A percentile compares a stretch with the other conserved stretches of the same genome.
Conservation (phyloP, 2,888 invertebrate genomes). For the Epistrophe eligans region DNA sequence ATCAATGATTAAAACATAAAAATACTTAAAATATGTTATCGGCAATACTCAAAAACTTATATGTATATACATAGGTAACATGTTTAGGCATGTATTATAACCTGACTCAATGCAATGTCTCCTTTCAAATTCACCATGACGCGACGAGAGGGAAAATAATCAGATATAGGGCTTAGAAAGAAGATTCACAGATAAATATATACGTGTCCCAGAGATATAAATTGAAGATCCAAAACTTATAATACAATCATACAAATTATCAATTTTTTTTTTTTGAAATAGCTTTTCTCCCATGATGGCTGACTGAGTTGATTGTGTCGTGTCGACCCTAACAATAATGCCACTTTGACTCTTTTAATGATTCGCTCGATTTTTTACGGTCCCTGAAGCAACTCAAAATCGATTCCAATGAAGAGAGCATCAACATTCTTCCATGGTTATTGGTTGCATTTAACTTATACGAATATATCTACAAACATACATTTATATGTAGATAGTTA, state of each 20-base stretch:
- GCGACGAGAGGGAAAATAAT: background rate
- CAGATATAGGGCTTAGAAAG: conserved; percentile 19
- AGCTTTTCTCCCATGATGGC: conserved; percentile 38
- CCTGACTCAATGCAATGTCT: conserved; percentile 60
- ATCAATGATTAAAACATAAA: conserved; percentile 73
- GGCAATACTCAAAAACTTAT: conserved; percentile 13
- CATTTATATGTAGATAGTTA: background rate
- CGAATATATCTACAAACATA: background rate
- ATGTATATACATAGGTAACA: background rate
- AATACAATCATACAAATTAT: conserved; percentile 40
- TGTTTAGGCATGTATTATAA: background rate
- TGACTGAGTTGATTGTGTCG: conserved; percentile 15
- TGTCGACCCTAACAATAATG: conserved; percentile 3
- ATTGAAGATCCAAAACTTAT: conserved; percentile 63
- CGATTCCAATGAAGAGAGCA: conserved; percentile 58
- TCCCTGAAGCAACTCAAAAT: conserved; percentile 60
- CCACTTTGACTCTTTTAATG: conserved; percentile 66
- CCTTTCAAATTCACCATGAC: conserved; percentile 52
- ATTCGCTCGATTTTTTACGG: conserved; percentile 73
- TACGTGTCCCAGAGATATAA: conserved; percentile 21
- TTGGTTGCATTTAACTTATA: background rate
- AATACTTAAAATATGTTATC: conserved; percentile 37
- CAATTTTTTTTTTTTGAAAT: conserved; percentile 39
- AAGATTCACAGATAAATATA: conserved; percentile 18
- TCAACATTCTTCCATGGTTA: conserved; percentile 9